A percentile compares a stretch with the other conserved stretches of the same genome.
These are phyloP conservation scores for Percopsis transmontana DNA, from an alignment of 2,113 vertebrate genomes.

Conservation along the genomic window DNA sequence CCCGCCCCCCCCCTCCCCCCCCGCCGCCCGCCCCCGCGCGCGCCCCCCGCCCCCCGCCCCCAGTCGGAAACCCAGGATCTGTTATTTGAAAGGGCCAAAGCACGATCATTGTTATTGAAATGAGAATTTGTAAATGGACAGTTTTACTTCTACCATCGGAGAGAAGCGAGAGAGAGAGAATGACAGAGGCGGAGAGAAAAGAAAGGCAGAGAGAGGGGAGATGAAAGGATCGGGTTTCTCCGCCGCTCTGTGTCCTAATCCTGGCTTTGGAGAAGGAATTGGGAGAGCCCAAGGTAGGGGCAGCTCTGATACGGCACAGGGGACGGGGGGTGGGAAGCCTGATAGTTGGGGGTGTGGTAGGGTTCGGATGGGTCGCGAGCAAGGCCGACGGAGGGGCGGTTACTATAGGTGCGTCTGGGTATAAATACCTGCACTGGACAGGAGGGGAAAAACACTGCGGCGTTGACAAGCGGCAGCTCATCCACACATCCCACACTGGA, in stretches of 20 bases:
- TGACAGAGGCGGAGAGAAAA: neutral
- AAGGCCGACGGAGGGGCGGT: slow-evolving; percentile 15
- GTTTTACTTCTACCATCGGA: slow-evolving; percentile 4
- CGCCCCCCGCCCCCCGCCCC: neutral
- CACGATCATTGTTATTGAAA: slow-evolving; percentile 11
- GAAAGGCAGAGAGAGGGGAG: slow-evolving; percentile 13
- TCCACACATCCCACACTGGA: slow-evolving; percentile 26
- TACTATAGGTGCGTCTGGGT: slow-evolving; percentile 57
- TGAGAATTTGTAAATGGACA: neutral
- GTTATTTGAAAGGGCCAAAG: neutral
- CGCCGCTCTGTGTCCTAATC: slow-evolving; percentile 70
- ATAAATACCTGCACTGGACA: slow-evolving; percentile 94
- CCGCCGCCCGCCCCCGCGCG: too few relatives aligned
- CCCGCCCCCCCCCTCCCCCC: too few relatives aligned
- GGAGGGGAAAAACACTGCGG: slow-evolving; percentile 73
- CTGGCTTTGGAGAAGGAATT: slow-evolving; percentile 68
- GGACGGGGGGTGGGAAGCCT: slow-evolving; percentile 83
- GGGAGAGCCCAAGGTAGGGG: slow-evolving; percentile 59
- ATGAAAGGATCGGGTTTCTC: slow-evolving; percentile 64
- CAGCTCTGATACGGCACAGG: slow-evolving; percentile 70
- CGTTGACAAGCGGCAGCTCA: slow-evolving; percentile 52
- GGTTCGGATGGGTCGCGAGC: slow-evolving; percentile 73
- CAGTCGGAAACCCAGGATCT: neutral
- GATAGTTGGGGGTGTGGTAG: slow-evolving; percentile 72
- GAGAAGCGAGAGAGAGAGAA: slow-evolving; percentile 7